Evolutionary conservation across 2,797 vertebrate species (phyloP), one percentile per base, ranked within the genome.

Genomic region (Microctenopoma lineatum): DNA sequence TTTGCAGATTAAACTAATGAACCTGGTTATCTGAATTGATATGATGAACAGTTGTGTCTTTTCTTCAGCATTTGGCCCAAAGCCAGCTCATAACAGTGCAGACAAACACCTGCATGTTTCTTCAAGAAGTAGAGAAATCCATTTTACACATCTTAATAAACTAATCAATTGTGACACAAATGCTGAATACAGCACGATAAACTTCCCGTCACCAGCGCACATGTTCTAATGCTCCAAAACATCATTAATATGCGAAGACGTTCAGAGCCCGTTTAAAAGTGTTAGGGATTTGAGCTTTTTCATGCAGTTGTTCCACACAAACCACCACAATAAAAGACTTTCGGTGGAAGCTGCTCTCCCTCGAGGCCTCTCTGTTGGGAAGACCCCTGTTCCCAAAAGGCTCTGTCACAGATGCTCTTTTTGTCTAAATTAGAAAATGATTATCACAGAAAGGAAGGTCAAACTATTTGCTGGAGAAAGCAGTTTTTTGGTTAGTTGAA

Each of bases 21-120:
- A 61, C 29, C 4, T 27, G 7, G n/a, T 5, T 44, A 32, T 59
- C 66, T 69, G 65, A 52, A 73, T 70, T 69, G 80, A 68, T 48
- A 41, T 13, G 1, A 15, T 26, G 25, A 26, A 12, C 18, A 80
- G 42, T 78, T 77, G 55, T 70, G 73, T 62, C 59, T 80, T 81
- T 76, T 75, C 72, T 72, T 69, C 11, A 9, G 45, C 4, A 18
- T 77, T 54, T 75, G 84, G 77, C 59, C 61, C 51, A 18, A 27
- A 71, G 64, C 79, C 84, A 83, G 53, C 63, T 59, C 50, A 67
- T 67, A 55, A 66, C 42, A 69, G 65, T 61, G 63, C 75, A 80
- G 84, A 90, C 66, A 78, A 79, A 83, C 74, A 81, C 79, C 45
- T 70, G 78, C 79, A 61, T 83, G 72, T 80, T 79, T 59, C 61